Conservation (phyloP, 1,140 invertebrate species). For the Zaprionus davidi region DNA sequence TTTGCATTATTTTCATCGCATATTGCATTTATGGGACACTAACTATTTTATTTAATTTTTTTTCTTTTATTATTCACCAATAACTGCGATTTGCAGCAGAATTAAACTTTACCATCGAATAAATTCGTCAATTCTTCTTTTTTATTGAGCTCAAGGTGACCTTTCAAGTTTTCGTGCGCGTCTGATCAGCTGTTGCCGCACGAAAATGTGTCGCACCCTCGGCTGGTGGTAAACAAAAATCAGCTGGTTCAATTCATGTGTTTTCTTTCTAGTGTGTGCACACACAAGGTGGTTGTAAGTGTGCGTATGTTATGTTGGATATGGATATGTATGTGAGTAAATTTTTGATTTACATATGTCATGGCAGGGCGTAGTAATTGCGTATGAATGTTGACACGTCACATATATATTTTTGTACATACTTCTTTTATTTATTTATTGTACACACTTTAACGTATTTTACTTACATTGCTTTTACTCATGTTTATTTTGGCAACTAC, state of each 20-base stretch:
- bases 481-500: constrained; percentile 1
- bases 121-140: constrained; percentile 59
- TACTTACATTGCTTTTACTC: constrained; percentile 4
- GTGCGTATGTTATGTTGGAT: not conserved
- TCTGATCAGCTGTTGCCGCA: constrained; percentile 58
- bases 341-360: constrained; percentile 5
- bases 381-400: not conserved
- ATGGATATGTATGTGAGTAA: not conserved
- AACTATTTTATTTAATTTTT: constrained; percentile 39
- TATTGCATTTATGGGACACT: constrained; percentile 16
- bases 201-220: constrained; percentile 46
- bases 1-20: constrained; percentile 3
- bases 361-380: not conserved
- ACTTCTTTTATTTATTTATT: not conserved
- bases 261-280: constrained; percentile 20
- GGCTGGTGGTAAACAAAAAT: constrained; percentile 68
- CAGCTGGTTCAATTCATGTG: constrained; percentile 49
- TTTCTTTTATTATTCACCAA: constrained; percentile 46
- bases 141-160: constrained; percentile 76
- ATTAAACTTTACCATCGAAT: constrained; percentile 66
- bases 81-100: constrained; percentile 30
- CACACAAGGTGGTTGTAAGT: constrained; percentile 3
- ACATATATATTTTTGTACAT: not conserved
- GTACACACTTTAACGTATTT: not conserved
- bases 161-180: constrained; percentile 72